A percentile compares a stretch with the other conserved stretches of the same genome.
These are phyloP conservation scores for Toxonevra muliebris DNA, from an alignment of 2,888 invertebrate species.

Conservation along the genomic window DNA sequence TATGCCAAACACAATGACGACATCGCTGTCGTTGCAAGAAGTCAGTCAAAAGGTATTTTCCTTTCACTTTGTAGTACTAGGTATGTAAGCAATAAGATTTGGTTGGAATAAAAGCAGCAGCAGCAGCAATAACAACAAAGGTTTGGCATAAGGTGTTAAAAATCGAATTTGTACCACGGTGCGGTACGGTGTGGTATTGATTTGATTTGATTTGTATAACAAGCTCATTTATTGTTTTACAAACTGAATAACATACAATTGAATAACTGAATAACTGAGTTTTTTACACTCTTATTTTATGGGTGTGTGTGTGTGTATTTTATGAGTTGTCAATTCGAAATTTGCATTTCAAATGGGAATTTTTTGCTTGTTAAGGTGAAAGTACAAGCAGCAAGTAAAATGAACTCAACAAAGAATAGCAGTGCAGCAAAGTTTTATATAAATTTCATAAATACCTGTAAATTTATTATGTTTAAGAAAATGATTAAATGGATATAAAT, in stretches of 20 bases:
- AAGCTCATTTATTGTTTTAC: constrained; percentile 64
- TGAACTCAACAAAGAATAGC: no score
- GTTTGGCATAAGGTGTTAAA: constrained; percentile 37
- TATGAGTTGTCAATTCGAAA: constrained; percentile 12
- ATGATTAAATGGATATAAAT: no score
- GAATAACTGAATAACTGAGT: neutral
- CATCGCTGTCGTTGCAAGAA: neutral
- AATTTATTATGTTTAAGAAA: no score
- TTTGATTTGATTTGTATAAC: constrained; percentile 61
- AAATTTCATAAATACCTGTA: no score
- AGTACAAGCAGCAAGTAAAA: neutral
- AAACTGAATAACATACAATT: constrained; percentile 32
- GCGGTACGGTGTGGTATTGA: constrained; percentile 47
- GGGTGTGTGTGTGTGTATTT: constrained; percentile 10
- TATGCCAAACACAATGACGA: neutral
- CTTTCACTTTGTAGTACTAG: no score
- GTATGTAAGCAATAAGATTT: no score
- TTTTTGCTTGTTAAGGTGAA: neutral
- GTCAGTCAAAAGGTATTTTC: neutral
- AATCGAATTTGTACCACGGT: constrained; percentile 38
- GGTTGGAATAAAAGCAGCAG: neutral
- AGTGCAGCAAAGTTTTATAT: no score
- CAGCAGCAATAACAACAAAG: neutral
- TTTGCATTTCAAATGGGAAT: constrained; percentile 18
- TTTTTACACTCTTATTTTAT: neutral